Conservation (phyloP, 2,113 vertebrate genomes). For the Cavia aperea region DNA sequence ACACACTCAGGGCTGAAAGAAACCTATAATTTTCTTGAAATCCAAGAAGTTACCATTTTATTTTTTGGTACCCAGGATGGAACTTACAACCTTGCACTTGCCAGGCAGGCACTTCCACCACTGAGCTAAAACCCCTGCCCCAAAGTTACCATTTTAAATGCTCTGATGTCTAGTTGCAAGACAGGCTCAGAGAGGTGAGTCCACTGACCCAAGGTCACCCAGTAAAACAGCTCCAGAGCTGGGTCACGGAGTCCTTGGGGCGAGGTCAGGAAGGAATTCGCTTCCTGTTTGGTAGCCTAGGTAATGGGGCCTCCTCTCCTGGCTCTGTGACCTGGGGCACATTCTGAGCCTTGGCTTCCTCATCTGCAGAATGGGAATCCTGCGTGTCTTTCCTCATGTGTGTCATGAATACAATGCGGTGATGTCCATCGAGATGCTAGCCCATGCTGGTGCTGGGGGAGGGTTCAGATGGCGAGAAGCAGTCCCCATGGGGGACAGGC, state of each 20-base stretch:
- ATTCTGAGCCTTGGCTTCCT: constrained; percentile 15
- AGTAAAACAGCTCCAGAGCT: neutral
- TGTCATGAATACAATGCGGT: neutral
- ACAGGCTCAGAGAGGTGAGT: neutral
- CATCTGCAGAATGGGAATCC: neutral
- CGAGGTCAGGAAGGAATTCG: neutral
- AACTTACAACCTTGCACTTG: too few relatives aligned
- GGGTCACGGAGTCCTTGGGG: neutral
- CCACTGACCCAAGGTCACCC: neutral
- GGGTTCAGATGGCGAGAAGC: neutral
- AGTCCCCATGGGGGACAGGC: neutral
- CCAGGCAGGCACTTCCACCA: too few relatives aligned
- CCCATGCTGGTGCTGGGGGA: accelerated
- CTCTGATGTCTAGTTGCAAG: neutral
- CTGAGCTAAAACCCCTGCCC: too few relatives aligned
- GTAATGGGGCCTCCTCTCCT: neutral
- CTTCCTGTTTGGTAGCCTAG: constrained; percentile 5
- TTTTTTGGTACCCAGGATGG: too few relatives aligned
- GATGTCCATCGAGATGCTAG: accelerated
- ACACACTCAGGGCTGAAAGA: neutral
- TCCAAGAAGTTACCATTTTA: neutral
- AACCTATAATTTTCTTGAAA: neutral
- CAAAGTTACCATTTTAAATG: accelerated
- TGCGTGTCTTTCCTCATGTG: accelerated
- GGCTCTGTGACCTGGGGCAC: neutral